Evolutionary conservation across 2,888 invertebrate genomes (phyloP).

Genomic region (Chelonus formosanus): DNA sequence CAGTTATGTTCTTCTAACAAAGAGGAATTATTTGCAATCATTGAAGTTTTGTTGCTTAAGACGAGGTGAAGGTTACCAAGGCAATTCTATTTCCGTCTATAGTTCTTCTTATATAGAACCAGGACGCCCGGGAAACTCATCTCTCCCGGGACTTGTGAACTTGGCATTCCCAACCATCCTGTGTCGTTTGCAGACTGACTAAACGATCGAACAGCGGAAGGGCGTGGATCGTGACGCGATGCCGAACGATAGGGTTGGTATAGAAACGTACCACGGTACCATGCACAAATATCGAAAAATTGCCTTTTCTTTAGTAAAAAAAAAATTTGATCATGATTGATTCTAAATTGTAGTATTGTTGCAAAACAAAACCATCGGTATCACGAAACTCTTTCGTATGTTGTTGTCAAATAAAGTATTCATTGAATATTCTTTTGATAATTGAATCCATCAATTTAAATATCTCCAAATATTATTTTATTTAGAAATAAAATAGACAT

Average conservation of each 20-base stretch:
- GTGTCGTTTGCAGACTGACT: conserved; percentile 41
- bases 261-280: neutral
- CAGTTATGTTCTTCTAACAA: conserved; percentile 42
- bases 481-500: too few species aligned
- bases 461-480: too few species aligned
- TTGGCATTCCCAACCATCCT: conserved; percentile 26
- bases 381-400: too few species aligned
- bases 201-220: conserved; percentile 54
- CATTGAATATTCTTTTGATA: too few species aligned
- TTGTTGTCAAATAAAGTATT: too few species aligned
- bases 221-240: conserved; percentile 50
- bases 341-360: too few species aligned
- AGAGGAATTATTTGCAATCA: conserved; percentile 48
- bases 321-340: too few species aligned
- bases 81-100: conserved; percentile 51
- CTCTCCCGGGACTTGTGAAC: conserved; percentile 36
- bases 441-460: too few species aligned
- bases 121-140: conserved; percentile 49
- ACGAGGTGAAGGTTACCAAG: conserved; percentile 53
- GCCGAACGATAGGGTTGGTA: conserved; percentile 16
- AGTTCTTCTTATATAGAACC: conserved; percentile 49
- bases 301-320: too few species aligned
- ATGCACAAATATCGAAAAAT: neutral
- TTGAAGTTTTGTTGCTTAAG: conserved; percentile 45
- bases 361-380: too few species aligned